Evolutionary conservation across 2,888 invertebrate species (phyloP), one percentile per base, ranked within the genome.

Genomic region (Dione juno): DNA sequence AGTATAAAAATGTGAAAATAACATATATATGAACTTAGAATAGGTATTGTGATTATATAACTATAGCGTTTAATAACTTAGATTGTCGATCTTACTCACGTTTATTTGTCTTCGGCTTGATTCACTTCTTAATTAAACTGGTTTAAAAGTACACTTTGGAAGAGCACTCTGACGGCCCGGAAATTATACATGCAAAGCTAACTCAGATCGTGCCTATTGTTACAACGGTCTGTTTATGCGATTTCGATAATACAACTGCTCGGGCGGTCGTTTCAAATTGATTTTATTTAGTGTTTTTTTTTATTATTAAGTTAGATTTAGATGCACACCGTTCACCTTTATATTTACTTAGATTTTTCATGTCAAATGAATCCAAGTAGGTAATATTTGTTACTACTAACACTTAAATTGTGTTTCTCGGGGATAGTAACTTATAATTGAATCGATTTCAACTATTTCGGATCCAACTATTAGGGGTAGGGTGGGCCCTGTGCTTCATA

Each of bases 161-260:
- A 53, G 41, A 73, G 69, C 71, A 71, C 71, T 70, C 66, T 70
- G 73, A 69, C 66, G 69, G 52, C 43, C 61, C 57, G 61, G 66
- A 69, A 69, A 72, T 75, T 75, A 72, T 71, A 72, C 71, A 74
- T 74, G 69, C 71, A 72, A 74, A 74, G 69, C 65, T 58, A 65
- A 65, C 59, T 58, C 69, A 53, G 45, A 50, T 52, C 28, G 65
- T 64, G 67, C 63, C 71, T 63, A 71, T 75, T 73, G 73, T 71
- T 63, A 64, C 43, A 70, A 63, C 57, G 69, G n/a, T 52, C 52
- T 40, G 61, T 69, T 61, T 66, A 54, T 61, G 53, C 45, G 70
- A 61, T 52, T 70, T 45, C 43, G 64, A 61, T 59, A 41, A 52
- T 66, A 66, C 52, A 37, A 50, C 48, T 37, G 16, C n/a, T 48